phyloP scores from a whole-genome alignment of 2,797 vertebrate genomes.

The Rhinella marina region DNA sequence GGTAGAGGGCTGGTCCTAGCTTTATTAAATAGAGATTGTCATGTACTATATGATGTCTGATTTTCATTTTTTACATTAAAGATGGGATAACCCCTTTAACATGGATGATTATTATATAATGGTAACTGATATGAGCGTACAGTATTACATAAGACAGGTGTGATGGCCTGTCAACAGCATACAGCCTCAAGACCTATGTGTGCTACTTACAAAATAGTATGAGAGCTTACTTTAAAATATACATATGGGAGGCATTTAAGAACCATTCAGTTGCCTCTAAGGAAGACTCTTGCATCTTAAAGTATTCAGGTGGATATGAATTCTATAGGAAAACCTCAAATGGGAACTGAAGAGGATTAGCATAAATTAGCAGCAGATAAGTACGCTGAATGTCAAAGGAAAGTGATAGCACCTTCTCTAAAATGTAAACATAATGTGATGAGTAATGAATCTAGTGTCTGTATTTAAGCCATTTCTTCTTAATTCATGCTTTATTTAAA shows the following conservation, averaged over 20 bases:
- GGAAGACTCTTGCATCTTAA: background rate
- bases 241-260: slow-evolving; percentile 4
- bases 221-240: background rate
- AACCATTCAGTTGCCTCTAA: background rate
- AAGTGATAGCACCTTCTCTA: slow-evolving; percentile 33
- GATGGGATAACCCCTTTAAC: too few relatives aligned
- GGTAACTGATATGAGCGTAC: background rate
- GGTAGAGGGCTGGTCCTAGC: too few relatives aligned
- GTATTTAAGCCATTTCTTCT: slow-evolving; percentile 19
- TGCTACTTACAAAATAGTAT: background rate
- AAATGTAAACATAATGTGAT: slow-evolving; percentile 32
- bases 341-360: slow-evolving; percentile 19
- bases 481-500: slow-evolving; percentile 20
- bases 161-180: background rate
- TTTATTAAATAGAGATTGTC: too few relatives aligned
- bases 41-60: too few relatives aligned
- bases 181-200: background rate
- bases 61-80: too few relatives aligned
- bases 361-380: slow-evolving; percentile 29
- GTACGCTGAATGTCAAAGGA: slow-evolving; percentile 4
- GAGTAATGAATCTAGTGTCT: background rate
- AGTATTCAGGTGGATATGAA: slow-evolving; percentile 11
- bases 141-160: background rate
- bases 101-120: background rate
- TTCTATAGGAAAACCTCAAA: slow-evolving; percentile 32